phyloP scores from a whole-genome alignment of 2,113 vertebrate genomes.

The Chelonoidis abingdonii region DNA sequence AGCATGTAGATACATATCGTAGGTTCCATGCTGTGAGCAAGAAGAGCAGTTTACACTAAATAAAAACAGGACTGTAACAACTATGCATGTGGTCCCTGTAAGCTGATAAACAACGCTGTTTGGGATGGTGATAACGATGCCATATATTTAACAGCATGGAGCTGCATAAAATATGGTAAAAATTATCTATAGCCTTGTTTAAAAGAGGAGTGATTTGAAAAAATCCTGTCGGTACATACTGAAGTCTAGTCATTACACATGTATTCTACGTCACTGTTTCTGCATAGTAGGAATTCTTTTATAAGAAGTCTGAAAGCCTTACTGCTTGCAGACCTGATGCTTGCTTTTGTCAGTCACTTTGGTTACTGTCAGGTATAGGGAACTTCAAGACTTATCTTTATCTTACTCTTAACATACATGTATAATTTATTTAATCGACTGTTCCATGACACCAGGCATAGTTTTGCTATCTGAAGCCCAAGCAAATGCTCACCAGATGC shows the following conservation, averaged over 20 bases:
- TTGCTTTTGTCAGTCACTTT: background rate
- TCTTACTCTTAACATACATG: background rate
- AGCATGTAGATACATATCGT: background rate
- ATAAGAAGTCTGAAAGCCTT: background rate
- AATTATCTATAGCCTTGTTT: background rate
- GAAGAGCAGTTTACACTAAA: constrained; percentile 3
- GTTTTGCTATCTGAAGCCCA: background rate
- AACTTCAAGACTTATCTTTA: background rate
- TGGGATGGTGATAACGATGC: background rate
- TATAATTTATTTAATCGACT: background rate
- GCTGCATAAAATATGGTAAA: background rate
- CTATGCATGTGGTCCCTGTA: background rate
- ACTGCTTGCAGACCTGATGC: background rate
- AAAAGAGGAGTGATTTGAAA: background rate
- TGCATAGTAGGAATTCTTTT: background rate
- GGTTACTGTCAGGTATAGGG: background rate
- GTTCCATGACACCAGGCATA: background rate
- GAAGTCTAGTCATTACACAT: background rate
- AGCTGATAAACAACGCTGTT: background rate
- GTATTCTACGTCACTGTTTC: background rate
- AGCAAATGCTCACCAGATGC: background rate
- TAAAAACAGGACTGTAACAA: background rate
- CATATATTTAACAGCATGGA: background rate
- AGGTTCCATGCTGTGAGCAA: constrained; percentile 7
- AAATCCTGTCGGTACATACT: background rate